Evolutionary conservation across 2,113 vertebrate species (phyloP), one percentile per base, ranked within the genome.

Genomic region (Trochalopteron elliotii): DNA sequence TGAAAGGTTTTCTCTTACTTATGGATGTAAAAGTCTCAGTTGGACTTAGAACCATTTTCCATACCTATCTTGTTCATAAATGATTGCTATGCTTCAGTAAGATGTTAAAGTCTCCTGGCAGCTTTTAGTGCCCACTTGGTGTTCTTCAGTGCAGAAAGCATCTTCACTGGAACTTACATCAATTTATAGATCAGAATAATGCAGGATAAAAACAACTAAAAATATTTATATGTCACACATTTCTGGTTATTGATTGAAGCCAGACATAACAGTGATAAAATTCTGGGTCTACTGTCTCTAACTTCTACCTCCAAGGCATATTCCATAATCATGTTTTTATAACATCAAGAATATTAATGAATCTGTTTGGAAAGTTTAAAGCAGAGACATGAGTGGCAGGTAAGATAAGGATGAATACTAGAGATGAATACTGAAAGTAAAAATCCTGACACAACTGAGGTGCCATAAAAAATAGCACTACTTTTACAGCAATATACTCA

Each of bases 141-240:
- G 71, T 71, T 90, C 52, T 61, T 87, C 40, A 56, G 40, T 27
- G 19, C 52, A 80, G 40, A 17, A 80, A 33, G 20, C 19, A 65
- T 42, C 61, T 84, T 71, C 40, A 30, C 35, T 61, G 37, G 22
- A 80, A 33, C 50, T 70, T 67, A 50, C 44, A 79, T n/a, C 61
- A 75, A 69, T 40, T 59, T 74, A 64, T 44, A 75, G 39, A 79
- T 87, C 56, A 80, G 70, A 87, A 83, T 44, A 39, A 49, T 49
- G n/a, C 23, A 55, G 30, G 47, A 40, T 40, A 52, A 82, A 83
- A 86, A 20, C 64, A 72, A 15, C n/a, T 37, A 35, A 87, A 79
- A 70, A 44, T 33, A 75, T 31, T 49, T 56, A 8, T 4, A 11
- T 52, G 35, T 64, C 0, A 0, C 56, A 70, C n/a, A 44, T 79